phyloP scores from a whole-genome alignment of 2,797 vertebrate species.

The Cichlasoma orientale region DNA sequence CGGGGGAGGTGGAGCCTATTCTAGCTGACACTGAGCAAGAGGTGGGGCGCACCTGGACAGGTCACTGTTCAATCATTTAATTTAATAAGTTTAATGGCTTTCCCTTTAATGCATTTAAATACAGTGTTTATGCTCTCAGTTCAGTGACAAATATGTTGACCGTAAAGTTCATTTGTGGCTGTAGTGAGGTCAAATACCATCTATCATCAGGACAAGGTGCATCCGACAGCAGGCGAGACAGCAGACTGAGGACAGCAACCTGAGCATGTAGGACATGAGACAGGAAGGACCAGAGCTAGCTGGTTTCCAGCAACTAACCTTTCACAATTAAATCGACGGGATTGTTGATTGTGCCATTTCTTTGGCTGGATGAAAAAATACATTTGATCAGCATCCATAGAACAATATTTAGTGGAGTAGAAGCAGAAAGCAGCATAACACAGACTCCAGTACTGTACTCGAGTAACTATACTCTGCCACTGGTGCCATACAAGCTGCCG shows the following conservation, averaged over 20 bases:
- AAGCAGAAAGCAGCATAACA: neutral
- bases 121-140: too few relatives aligned
- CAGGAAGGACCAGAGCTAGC: neutral
- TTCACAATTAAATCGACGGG: neutral
- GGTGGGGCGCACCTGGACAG: too few relatives aligned
- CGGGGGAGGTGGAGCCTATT: neutral
- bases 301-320: neutral
- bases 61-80: too few relatives aligned
- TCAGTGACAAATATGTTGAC: too few relatives aligned
- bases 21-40: neutral
- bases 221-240: too few relatives aligned
- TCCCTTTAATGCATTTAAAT: too few relatives aligned
- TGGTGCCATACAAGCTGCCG: too few relatives aligned
- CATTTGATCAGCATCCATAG: too few relatives aligned
- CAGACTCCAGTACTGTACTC: neutral
- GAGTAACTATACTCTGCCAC: neutral
- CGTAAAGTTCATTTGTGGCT: too few relatives aligned
- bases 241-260: neutral
- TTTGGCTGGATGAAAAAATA: neutral
- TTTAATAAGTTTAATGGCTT: neutral
- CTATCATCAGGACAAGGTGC: neutral
- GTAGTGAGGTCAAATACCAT: neutral
- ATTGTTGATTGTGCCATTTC: neutral
- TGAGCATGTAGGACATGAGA: neutral
- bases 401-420: neutral